Evolutionary conservation across 1,140 invertebrate genomes (phyloP).

Genomic region (Sipha flava): DNA sequence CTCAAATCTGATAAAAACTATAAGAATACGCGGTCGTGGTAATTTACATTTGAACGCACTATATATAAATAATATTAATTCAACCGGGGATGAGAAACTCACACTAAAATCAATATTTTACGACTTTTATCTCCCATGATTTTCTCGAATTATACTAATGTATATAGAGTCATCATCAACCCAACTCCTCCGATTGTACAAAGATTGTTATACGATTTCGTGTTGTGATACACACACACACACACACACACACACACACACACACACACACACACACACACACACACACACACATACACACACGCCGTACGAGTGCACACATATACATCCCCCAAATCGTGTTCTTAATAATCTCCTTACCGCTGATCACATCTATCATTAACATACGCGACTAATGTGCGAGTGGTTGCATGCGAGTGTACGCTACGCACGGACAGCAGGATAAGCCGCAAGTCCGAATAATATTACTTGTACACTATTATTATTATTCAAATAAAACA

Average conservation of each 20-base stretch:
- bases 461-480: not conserved
- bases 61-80: not conserved
- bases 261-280: not conserved
- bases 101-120: not conserved
- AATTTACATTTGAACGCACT: not conserved
- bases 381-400: not conserved
- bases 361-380: not conserved
- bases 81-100: not conserved
- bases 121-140: not conserved
- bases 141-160: not conserved
- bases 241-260: not conserved
- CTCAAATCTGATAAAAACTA: not conserved
- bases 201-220: not conserved
- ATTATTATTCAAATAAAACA: slow-evolving; percentile 26
- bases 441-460: not conserved
- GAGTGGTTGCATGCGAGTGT: not conserved
- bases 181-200: not conserved
- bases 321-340: not conserved
- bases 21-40: not conserved
- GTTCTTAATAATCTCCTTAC: not conserved
- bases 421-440: not conserved
- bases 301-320: too few species aligned
- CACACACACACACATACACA: not conserved
- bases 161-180: not conserved
- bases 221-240: not conserved